Conservation (phyloP, 1,140 invertebrate genomes). For the Euwallacea fornicatus region DNA sequence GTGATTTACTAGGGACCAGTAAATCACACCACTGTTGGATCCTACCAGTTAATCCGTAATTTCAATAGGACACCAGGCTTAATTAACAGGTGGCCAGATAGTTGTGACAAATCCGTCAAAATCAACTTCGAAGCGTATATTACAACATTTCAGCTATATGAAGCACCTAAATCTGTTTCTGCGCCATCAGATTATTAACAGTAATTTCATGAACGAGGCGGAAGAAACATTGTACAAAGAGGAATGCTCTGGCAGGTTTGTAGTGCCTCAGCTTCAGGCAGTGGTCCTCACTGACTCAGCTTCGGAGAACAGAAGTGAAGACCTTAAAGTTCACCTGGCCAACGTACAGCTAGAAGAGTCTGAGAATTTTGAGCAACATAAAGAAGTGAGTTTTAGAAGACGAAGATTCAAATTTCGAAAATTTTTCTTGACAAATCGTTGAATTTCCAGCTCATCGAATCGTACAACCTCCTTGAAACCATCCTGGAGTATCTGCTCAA, state of each 20-base stretch:
- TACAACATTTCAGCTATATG: constrained; percentile 10
- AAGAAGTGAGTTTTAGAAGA: constrained; percentile 18
- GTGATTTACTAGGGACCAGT: too few species aligned
- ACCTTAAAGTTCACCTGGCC: constrained; percentile 36
- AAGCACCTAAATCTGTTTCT: constrained; percentile 40
- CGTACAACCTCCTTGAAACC: constrained; percentile 40
- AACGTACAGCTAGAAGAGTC: constrained; percentile 40
- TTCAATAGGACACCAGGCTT: too few species aligned
- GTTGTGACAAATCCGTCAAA: too few species aligned
- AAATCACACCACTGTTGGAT: too few species aligned
- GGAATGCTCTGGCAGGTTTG: constrained; percentile 14
- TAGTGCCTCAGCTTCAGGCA: constrained; percentile 4
- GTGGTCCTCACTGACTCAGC: constrained; percentile 6
- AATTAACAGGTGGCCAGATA: too few species aligned
- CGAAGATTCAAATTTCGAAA: not conserved
- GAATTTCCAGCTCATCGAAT: constrained; percentile 24
- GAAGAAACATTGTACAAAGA: constrained; percentile 26
- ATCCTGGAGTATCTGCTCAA: constrained; percentile 39
- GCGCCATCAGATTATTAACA: constrained; percentile 38
- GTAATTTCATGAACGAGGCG: constrained; percentile 16
- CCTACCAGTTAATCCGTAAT: too few species aligned
- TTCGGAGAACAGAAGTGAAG: constrained; percentile 32
- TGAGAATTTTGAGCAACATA: constrained; percentile 30
- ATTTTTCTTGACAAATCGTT: not conserved
- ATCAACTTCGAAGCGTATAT: too few species aligned